Evolutionary conservation across 2,113 vertebrate species (phyloP).

Genomic region (Salvelinus namaycush): DNA sequence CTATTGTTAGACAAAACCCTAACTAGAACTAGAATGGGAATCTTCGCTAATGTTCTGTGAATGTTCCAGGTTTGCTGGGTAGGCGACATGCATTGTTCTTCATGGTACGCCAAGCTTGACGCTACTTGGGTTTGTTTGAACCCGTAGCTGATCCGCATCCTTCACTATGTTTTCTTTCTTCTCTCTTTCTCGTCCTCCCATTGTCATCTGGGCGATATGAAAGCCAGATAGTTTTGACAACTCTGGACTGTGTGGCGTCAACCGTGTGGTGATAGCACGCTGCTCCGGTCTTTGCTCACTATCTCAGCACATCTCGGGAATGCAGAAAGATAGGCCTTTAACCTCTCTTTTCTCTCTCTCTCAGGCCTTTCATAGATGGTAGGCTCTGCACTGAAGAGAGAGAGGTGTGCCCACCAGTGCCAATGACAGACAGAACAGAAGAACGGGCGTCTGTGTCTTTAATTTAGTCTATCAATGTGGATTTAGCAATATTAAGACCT

Average conservation of each 20-base stretch:
- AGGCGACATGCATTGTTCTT: slow-evolving; percentile 72
- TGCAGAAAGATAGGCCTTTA: slow-evolving; percentile 31
- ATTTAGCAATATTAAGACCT: slow-evolving; percentile 37
- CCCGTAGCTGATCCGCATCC: slow-evolving; percentile 67
- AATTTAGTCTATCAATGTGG: slow-evolving; percentile 15
- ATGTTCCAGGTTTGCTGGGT: not conserved
- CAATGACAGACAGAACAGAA: not conserved
- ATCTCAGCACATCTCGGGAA: slow-evolving; percentile 13
- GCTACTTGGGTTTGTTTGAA: slow-evolving; percentile 59
- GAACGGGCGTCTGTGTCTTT: slow-evolving; percentile 13
- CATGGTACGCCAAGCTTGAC: slow-evolving; percentile 42
- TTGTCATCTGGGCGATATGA: slow-evolving; percentile 64
- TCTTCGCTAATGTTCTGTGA: too few relatives aligned
- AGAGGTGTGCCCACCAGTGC: slow-evolving; percentile 16
- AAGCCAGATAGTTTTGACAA: slow-evolving; percentile 77
- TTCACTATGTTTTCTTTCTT: slow-evolving; percentile 26
- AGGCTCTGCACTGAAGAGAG: slow-evolving; percentile 11
- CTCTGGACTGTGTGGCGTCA: slow-evolving; percentile 77
- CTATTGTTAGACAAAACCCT: too few relatives aligned
- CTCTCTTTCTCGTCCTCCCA: slow-evolving; percentile 12
- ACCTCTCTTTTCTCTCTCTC: slow-evolving; percentile 4
- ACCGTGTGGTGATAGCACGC: slow-evolving; percentile 63
- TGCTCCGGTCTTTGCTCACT: slow-evolving; percentile 49
- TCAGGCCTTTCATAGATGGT: slow-evolving; percentile 10
- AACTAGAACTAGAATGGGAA: too few relatives aligned